A percentile compares a stretch with the other conserved stretches of the same genome.
These are phyloP conservation scores for Notolabrus celidotus DNA, from an alignment of 2,797 vertebrate genomes.

Conservation along the genomic window DNA sequence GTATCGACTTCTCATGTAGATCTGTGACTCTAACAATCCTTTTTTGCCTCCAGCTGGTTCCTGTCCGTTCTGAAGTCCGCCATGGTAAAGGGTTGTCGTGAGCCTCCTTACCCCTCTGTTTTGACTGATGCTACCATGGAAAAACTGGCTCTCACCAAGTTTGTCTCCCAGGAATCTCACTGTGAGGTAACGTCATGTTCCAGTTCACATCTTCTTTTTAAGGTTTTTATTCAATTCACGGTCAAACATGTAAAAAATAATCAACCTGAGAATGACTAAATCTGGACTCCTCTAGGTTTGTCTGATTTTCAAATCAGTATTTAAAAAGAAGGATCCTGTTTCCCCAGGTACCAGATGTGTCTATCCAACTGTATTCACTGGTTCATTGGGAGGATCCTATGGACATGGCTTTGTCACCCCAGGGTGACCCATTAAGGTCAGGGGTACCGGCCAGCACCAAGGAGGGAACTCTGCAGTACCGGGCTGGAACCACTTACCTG, in stretches of 20 bases:
- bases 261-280: too few species aligned
- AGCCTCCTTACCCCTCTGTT: slow-evolving; percentile 93
- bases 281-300: neutral
- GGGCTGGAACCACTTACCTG: slow-evolving; percentile 92
- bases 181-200: slow-evolving; percentile 86
- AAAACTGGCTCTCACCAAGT: slow-evolving; percentile 95
- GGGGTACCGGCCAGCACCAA: slow-evolving; percentile 81
- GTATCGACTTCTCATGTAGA: neutral
- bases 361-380: slow-evolving; percentile 91
- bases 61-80: slow-evolving; percentile 91
- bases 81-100: slow-evolving; percentile 94
- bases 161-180: slow-evolving; percentile 94
- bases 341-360: slow-evolving; percentile 87
- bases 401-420: slow-evolving; percentile 85
- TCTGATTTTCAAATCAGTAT: neutral
- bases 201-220: neutral
- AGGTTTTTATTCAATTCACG: too few species aligned
- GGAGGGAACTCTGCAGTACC: slow-evolving; percentile 92
- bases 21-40: neutral
- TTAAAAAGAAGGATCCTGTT: neutral
- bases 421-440: slow-evolving; percentile 64
- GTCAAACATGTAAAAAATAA: too few species aligned
- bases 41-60: slow-evolving; percentile 88
- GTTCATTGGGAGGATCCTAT: slow-evolving; percentile 98
- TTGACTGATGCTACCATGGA: slow-evolving; percentile 98